These are phyloP conservation scores for Meles meles DNA, from an alignment of 2,113 vertebrate genomes.

Conservation along the genomic window DNA sequence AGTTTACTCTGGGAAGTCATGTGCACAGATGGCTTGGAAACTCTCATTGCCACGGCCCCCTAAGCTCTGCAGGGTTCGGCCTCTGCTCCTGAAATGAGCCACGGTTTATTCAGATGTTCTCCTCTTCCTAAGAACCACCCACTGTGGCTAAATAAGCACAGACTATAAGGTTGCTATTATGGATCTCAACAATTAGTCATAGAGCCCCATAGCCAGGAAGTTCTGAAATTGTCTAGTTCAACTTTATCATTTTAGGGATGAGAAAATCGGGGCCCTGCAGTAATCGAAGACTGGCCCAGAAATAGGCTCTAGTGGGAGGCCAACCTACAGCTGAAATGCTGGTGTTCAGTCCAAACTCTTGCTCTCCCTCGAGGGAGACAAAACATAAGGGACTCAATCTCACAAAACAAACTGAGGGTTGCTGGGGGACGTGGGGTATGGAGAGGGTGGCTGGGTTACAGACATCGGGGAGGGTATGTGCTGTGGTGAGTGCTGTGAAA, in stretches of 20 bases:
- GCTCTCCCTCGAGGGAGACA: neutral
- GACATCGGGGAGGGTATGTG: no score
- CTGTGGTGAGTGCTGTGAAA: no score
- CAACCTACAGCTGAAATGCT: neutral
- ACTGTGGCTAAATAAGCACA: constrained; percentile 15
- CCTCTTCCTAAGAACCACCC: constrained; percentile 22
- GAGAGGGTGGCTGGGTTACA: no score
- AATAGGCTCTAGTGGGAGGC: neutral
- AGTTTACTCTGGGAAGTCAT: neutral
- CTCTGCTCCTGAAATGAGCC: neutral
- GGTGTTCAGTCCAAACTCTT: neutral
- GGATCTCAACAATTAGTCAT: constrained; percentile 31
- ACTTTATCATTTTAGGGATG: neutral
- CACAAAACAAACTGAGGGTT: no score
- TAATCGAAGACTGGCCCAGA: neutral
- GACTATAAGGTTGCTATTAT: neutral
- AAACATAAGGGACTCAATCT: no score
- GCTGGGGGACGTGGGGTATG: no score
- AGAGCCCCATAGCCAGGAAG: neutral
- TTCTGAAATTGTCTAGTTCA: neutral
- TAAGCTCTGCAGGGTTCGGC: neutral
- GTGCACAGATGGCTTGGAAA: neutral
- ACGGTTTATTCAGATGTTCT: constrained; percentile 23
- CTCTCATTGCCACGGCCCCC: neutral
- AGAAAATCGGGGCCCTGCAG: neutral